Conservation (phyloP, 92 coral and sea anemone species). For the Phymanthus crucifer region DNA sequence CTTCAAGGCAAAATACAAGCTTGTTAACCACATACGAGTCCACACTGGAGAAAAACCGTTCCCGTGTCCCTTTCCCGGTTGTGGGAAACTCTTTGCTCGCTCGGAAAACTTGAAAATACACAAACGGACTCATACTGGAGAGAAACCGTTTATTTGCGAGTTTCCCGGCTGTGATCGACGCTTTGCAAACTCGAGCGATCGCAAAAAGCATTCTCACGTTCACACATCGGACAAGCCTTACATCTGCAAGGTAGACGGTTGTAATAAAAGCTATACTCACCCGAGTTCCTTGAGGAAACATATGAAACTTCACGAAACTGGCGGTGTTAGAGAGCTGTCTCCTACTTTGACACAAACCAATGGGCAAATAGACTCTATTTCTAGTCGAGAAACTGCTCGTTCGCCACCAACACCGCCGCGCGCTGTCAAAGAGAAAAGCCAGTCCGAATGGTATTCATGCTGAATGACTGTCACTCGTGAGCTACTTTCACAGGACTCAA, state of each 20-base stretch:
- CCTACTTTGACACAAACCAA: conserved; percentile 74
- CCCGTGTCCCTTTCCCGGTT: conserved; percentile 94
- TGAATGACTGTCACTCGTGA: conserved; percentile 5
- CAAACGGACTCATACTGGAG: conserved; percentile 97
- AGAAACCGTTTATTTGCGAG: conserved; percentile 96
- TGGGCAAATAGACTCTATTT: conserved; percentile 66
- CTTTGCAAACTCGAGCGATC: conserved; percentile 98
- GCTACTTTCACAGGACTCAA: not conserved
- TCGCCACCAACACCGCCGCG: conserved; percentile 69
- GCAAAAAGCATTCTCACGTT: conserved; percentile 98
- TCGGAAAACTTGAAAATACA: conserved; percentile 98
- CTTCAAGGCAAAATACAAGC: conserved; percentile 98
- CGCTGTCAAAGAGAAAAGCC: conserved; percentile 51
- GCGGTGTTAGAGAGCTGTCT: conserved; percentile 77
- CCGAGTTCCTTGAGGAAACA: conserved; percentile 98
- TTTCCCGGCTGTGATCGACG: conserved; percentile 97
- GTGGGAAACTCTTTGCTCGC: conserved; percentile 98
- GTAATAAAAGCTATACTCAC: conserved; percentile 98
- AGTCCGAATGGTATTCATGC: conserved; percentile 80
- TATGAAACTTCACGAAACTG: conserved; percentile 97
- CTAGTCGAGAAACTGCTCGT: conserved; percentile 63
- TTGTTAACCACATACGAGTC: conserved; percentile 96
- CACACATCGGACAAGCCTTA: conserved; percentile 99
- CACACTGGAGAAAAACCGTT: conserved; percentile 99
- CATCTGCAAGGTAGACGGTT: conserved; percentile 95